Evolutionary conservation across 92 coral and sea anemone genomes (phyloP), one percentile per base, ranked within the genome.

Genomic region (Micromussa lordhowensis): DNA sequence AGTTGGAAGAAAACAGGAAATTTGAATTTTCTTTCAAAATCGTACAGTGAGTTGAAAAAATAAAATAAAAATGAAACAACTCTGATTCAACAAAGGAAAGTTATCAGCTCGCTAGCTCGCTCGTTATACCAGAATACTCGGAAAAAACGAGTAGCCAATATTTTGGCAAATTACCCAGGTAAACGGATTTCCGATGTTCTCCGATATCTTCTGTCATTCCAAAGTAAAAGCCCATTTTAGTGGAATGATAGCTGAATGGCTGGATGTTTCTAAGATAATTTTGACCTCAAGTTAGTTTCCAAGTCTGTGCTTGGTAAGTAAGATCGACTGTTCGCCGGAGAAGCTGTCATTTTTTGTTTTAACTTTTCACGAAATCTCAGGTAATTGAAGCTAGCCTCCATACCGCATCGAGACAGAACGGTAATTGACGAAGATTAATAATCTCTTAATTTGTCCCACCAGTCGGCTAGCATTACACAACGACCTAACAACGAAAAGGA

Each of bases 391-490:
- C 77, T 49, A 29, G 82, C 8, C 17, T 32, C 73, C 76, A 75
- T 66, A 63, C 82, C 88, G 24, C 22, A 63, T 16, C 24, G 14
- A 79, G 94, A 88, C 94, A 91, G 85, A 59, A 70, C 26, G 64
- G 89, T 90, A 88, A 90, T 80, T 90, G 89, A 90, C 88, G 91
- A 90, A 86, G 95, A 93, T 93, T 93, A 80, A 93, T 93, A 68
- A 86, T 86, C 54, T 54, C 80, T 57, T 74, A 55, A 69, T 90
- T 87, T 85, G 55, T 85, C 70, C 73, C 64, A 36, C 76, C 38
- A 84, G 87, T 35, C 44, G 87, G 95, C 29, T 91, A 86, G 80
- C 59, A 49, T 92, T 90, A 78, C 95, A 86, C 75, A 82, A 35
- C 84, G 57, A 71, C 87, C 63, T 44, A 40, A 77, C 73, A 68